Base-by-base conservation (phyloP, 2,113 vertebrate genomes). In the Merops nubicus region DNA sequence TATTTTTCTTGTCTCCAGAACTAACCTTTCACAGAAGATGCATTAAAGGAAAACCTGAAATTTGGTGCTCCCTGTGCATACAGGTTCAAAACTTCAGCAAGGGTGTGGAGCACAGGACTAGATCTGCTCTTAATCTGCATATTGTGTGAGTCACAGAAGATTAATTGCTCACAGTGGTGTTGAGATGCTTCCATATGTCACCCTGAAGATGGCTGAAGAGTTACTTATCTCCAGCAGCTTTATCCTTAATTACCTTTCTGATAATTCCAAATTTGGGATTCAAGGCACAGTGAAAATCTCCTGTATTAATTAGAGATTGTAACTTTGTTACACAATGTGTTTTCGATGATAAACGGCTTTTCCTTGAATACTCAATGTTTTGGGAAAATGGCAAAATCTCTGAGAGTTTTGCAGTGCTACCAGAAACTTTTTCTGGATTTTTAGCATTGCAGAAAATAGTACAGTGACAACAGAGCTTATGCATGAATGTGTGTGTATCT, bases 181-280 rank as follows among this genome's bases (percentile, higher is more conserved):
- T 92, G 13, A 34, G 91, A 81, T 0, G 2, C 77, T 67, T 67
- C 91, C 72, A 70, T 15, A 80, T 48, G 91, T 95, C 94, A 93
- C 83, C 88, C 93, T 88, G 86, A 95, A 96, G 94, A 96, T 95
- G 94, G 94, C 80, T 96, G 86, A 96, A 88, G 79, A 96, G 92
- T 97, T 91, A 75, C 93, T 96, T 96, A 95, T 95, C 89, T 97
- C 96, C 94, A 94, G 85, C 85, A 96, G 96, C 85, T 95, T 86
- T 80, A 97, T 69, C 94, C 95, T 94, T 97, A 96, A 97, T 97
- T 96, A 97, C 94, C 96, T 96, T 57, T 50, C 91, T 56, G 95
- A 92, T 97, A 97, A 96, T 93, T 96, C 91, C 87, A 56, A 91
- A 89, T 91, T 94, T 79, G 64, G 57, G 91, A 97, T 96, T 96